Evolutionary conservation across 2,113 vertebrate genomes (phyloP).

Genomic region (Sphyrna mokarran): DNA sequence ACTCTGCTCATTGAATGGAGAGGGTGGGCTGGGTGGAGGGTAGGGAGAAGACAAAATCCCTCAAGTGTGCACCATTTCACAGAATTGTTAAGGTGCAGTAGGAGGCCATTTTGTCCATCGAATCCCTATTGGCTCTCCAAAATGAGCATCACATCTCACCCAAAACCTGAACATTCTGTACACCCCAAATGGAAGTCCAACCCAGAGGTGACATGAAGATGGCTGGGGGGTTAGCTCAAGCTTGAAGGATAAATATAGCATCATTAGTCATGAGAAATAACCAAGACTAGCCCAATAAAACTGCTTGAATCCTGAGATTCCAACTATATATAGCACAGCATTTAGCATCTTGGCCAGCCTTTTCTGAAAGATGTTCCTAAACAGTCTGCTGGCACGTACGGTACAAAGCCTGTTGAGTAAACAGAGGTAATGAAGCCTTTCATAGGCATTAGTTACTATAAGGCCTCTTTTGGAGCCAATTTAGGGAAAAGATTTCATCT

Average conservation of each 20-base stretch:
- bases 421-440: constrained; percentile 14
- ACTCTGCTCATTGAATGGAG: not conserved
- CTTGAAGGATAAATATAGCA: not conserved
- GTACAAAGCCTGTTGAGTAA: not conserved
- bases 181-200: not conserved
- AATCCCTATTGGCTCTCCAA: too few species aligned
- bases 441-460: not conserved
- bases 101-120: too few species aligned
- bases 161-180: not conserved
- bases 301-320: not conserved
- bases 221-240: not conserved
- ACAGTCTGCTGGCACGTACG: too few species aligned
- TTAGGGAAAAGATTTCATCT: not conserved
- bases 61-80: not conserved
- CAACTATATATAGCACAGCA: not conserved
- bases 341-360: not conserved
- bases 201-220: not conserved
- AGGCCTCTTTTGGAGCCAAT: not conserved
- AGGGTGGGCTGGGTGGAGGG: too few species aligned
- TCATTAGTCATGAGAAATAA: not conserved
- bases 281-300: not conserved
- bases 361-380: not conserved
- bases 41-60: not conserved
- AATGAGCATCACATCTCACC: not conserved
- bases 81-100: too few species aligned